phyloP scores from a whole-genome alignment of 2,888 invertebrate genomes.

The Cynaeus angustus region DNA sequence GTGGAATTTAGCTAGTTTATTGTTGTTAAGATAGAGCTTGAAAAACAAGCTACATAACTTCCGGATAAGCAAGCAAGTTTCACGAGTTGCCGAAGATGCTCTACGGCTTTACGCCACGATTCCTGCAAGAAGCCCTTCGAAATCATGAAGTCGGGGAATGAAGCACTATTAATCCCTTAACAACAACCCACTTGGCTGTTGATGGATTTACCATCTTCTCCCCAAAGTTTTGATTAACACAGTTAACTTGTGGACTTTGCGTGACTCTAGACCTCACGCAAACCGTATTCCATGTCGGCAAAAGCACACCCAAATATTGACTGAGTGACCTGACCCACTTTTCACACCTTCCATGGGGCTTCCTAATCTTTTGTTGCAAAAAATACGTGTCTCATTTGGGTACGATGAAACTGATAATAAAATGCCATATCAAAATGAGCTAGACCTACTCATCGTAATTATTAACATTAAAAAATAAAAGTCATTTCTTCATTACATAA shows the following conservation, averaged over 20 bases:
- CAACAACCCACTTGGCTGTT: constrained; percentile 29
- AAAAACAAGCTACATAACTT: neutral
- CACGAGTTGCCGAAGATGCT: too few relatives aligned
- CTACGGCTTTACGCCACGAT: neutral
- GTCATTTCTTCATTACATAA: too few relatives aligned
- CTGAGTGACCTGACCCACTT: constrained; percentile 59
- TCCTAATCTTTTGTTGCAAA: neutral
- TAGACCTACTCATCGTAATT: too few relatives aligned
- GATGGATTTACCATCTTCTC: constrained; percentile 49
- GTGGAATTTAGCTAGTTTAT: too few relatives aligned
- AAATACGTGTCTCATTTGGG: neutral
- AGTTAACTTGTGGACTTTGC: constrained; percentile 59
- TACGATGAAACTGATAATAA: too few relatives aligned
- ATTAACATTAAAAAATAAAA: too few relatives aligned
- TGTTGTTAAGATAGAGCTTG: too few relatives aligned
- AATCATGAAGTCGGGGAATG: constrained; percentile 19
- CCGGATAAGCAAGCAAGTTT: neutral
- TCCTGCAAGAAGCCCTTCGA: constrained; percentile 1
- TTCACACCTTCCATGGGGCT: constrained; percentile 52
- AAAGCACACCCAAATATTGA: constrained; percentile 56
- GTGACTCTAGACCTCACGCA: constrained; percentile 57
- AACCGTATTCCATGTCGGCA: constrained; percentile 52
- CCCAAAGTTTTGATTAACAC: constrained; percentile 55
- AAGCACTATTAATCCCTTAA: constrained; percentile 26
- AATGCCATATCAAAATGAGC: too few relatives aligned